Evolutionary conservation across 1,140 invertebrate species (phyloP).

Genomic region (Penaeus japonicus): DNA sequence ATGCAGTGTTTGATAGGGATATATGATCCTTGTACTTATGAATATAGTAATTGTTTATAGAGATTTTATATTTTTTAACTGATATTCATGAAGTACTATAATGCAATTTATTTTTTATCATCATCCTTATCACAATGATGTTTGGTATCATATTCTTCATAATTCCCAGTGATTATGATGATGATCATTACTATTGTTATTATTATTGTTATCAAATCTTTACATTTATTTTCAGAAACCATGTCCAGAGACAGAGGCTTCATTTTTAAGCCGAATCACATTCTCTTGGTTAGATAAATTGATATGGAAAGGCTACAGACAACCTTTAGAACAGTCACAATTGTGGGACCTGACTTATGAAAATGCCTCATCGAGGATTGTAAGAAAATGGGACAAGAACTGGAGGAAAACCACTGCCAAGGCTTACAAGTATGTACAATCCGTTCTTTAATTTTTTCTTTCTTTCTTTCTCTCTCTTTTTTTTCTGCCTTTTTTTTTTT

Average conservation of each 20-base stretch:
- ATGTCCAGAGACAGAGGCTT: slow-evolving; percentile 85
- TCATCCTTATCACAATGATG: no score
- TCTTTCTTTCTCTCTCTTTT: neutral
- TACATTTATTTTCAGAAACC: slow-evolving; percentile 70
- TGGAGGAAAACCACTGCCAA: slow-evolving; percentile 74
- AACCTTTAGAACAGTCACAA: slow-evolving; percentile 81
- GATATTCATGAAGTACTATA: no score
- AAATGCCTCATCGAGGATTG: slow-evolving; percentile 76
- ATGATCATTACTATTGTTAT: neutral
- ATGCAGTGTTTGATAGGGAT: no score
- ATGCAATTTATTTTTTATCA: no score
- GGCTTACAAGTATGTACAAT: slow-evolving; percentile 59
- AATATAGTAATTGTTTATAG: no score
- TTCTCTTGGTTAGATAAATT: slow-evolving; percentile 92
- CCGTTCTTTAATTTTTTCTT: neutral
- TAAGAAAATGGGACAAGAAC: slow-evolving; percentile 85
- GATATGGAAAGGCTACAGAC: slow-evolving; percentile 82
- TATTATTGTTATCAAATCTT: neutral
- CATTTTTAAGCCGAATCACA: slow-evolving; percentile 86
- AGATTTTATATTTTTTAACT: no score
- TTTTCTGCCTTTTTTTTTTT: neutral
- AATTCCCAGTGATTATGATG: no score
- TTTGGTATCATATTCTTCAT: no score
- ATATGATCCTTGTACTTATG: no score
- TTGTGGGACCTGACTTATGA: slow-evolving; percentile 89